Conservation (phyloP, 2,888 invertebrate species). For the Phrixothrix hirtus region DNA sequence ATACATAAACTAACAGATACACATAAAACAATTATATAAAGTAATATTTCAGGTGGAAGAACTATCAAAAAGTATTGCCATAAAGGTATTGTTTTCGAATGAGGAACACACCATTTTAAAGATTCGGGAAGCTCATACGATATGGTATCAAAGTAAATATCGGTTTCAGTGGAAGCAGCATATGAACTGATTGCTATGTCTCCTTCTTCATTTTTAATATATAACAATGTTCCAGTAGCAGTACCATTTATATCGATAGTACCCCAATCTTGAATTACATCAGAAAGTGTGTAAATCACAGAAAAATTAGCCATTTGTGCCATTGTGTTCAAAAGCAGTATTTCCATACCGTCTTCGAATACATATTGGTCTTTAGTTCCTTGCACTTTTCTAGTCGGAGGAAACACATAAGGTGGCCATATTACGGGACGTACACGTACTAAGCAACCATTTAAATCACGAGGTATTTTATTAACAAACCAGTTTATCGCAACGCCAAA, state of each 20-base stretch:
- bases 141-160: conserved; percentile 45
- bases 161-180: conserved; percentile 41
- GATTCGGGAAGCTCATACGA: conserved; percentile 46
- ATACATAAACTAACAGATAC: conserved; percentile 14
- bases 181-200: conserved; percentile 49
- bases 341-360: conserved; percentile 41
- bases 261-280: conserved; percentile 37
- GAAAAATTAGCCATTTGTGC: conserved; percentile 41
- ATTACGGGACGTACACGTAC: conserved; percentile 44
- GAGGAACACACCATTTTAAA: conserved; percentile 48
- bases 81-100: conserved; percentile 38
- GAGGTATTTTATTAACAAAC: conserved; percentile 44
- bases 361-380: conserved; percentile 11
- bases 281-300: conserved; percentile 35
- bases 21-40: conserved; percentile 22
- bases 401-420: conserved; percentile 47
- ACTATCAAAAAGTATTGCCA: conserved; percentile 38
- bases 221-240: conserved; percentile 40
- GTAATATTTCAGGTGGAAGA: conserved; percentile 23
- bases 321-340: conserved; percentile 40
- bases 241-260: conserved; percentile 39
- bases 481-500: conserved; percentile 22
- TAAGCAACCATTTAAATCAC: conserved; percentile 44
- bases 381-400: conserved; percentile 32
- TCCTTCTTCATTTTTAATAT: conserved; percentile 38